Evolutionary conservation across 2,113 vertebrate species (phyloP), one percentile per base, ranked within the genome.

Genomic region (Addax nasomaculatus): DNA sequence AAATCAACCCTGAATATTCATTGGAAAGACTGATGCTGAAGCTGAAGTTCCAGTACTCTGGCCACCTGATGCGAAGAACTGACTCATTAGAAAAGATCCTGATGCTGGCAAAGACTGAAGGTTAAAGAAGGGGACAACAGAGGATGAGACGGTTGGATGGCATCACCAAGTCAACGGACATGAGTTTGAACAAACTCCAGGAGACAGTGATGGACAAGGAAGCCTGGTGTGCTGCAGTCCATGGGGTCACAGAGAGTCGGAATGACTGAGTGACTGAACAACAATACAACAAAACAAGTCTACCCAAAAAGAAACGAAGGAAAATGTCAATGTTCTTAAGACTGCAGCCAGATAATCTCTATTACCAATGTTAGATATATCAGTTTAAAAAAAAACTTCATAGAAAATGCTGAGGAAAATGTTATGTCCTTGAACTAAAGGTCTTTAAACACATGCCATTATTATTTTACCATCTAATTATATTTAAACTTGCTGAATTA

Each of bases 381-480:
- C 89, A 29, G 92, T 33, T 89, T 57, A 1, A 39, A 85, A 70
- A 81, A 81, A 81, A 62, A 3, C 17, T 30, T 93, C 85, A 81
- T 47, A 60, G 36, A 96, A 88, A 29, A 80, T 64, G 43, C 27
- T 85, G 73, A 87, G 67, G 16, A 92, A 93, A 98, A 92, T 51
- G 8, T 13, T 73, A 78, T 60, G 27, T 12, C 30, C 29, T 60
- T 79, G 8, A 30, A 60, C 25, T 39, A 57, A 79, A 60, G 45
- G 60, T 15, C 36, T 93, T 90, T 85, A 88, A 96, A 62, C 7
- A 70, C 8, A 67, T 14, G 19, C 17, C 60, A 78, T 88, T 45
- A 49, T 80, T 97, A 57, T 78, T 73, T 64, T 49, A 88, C 85
- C 85, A 79, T 21, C 29, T 89, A 96, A 80, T 55, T 95, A 85